Percentiles rank a stretch among this genome's conserved stretches.
Evolutionary conservation across 2,888 invertebrate genomes (phyloP).

Genomic region (Lithophane socia): DNA sequence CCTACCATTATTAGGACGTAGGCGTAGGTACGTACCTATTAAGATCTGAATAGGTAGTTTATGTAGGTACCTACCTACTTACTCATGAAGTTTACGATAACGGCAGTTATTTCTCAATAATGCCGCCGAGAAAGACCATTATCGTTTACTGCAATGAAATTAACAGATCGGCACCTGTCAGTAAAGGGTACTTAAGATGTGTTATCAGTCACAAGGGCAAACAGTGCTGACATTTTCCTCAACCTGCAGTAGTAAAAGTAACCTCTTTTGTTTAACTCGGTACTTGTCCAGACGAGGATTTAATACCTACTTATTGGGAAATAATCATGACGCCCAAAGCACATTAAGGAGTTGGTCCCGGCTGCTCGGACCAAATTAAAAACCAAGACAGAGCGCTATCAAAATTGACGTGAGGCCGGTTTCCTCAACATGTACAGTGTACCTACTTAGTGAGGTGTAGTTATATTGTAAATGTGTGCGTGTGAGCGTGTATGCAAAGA

Average conservation of each 20-base stretch:
- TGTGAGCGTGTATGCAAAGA: too few relatives aligned
- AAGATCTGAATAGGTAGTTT: too few relatives aligned
- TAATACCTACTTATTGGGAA: background rate
- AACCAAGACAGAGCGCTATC: too few relatives aligned
- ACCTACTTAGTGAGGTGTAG: too few relatives aligned
- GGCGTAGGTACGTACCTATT: too few relatives aligned
- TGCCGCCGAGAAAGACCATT: constrained; percentile 1
- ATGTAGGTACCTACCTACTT: background rate
- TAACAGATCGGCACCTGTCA: constrained; percentile 1
- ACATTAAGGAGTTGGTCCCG: too few relatives aligned
- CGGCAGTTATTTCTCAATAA: constrained; percentile 20
- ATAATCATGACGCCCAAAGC: background rate
- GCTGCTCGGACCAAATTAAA: too few relatives aligned
- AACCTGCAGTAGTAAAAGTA: background rate
- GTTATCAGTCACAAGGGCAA: constrained; percentile 9
- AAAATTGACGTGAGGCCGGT: too few relatives aligned
- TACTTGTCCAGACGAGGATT: background rate
- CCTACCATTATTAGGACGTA: background rate
- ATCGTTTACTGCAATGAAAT: constrained; percentile 5
- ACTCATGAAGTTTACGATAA: constrained; percentile 11
- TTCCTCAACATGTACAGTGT: too few relatives aligned
- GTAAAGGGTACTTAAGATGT: constrained; percentile 11
- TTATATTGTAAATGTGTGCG: too few relatives aligned
- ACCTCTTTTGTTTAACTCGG: background rate
- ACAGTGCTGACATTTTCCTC: constrained; percentile 3